A percentile compares a stretch with the other conserved stretches of the same genome.
phyloP scores from a whole-genome alignment of 2,888 invertebrate species.

The Scrobipalpa atriplicella region DNA sequence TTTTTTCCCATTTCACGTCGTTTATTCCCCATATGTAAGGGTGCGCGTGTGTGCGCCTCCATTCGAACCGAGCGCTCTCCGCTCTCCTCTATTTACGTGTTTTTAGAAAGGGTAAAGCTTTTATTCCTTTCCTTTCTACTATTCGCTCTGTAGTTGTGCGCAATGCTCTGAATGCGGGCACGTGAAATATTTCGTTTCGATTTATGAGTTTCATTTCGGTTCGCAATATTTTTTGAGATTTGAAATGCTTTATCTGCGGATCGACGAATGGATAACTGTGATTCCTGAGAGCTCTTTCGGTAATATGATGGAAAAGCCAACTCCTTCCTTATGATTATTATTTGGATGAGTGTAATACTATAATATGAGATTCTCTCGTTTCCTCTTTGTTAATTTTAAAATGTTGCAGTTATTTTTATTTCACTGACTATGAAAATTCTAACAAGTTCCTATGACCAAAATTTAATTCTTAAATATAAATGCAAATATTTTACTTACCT shows the following conservation, averaged over 20 bases:
- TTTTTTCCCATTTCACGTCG: constrained; percentile 82
- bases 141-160: constrained; percentile 73
- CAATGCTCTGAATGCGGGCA: constrained; percentile 66
- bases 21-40: constrained; percentile 77
- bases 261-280: constrained; percentile 9
- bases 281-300: not conserved
- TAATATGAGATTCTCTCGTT: too few species aligned
- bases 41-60: constrained; percentile 65
- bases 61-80: constrained; percentile 61
- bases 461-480: too few species aligned
- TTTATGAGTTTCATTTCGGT: constrained; percentile 74
- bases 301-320: too few species aligned
- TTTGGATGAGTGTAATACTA: too few species aligned
- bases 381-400: too few species aligned
- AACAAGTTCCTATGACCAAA: too few species aligned
- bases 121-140: constrained; percentile 79
- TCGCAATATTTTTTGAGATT: constrained; percentile 59
- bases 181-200: constrained; percentile 75
- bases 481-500: too few species aligned
- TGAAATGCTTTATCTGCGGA: constrained; percentile 16
- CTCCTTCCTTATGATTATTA: too few species aligned
- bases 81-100: constrained; percentile 75
- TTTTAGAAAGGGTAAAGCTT: constrained; percentile 81
- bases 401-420: too few species aligned
- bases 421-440: too few species aligned